Conservation (phyloP, 2,888 invertebrate species). For the Lasioglossum pauxillum region DNA sequence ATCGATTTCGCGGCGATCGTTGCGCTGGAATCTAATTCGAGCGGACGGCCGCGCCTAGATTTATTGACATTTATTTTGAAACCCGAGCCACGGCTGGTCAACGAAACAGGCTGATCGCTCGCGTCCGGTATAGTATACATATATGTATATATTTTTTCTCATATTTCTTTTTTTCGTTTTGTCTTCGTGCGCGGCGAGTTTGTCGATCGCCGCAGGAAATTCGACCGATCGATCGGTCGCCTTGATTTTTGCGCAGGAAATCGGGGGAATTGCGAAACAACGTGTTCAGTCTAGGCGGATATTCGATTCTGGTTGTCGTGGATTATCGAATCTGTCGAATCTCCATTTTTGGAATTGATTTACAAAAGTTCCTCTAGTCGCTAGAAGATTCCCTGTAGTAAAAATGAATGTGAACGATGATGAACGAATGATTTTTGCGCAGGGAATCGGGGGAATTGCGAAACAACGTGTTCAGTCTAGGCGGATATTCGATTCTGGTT, state of each 20-base stretch:
- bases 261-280: not conserved
- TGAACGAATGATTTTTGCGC: no score
- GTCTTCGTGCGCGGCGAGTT: not conserved
- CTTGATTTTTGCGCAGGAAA: not conserved
- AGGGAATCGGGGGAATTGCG: no score
- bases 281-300: not conserved
- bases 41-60: constrained; percentile 71
- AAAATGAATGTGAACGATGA: no score
- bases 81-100: constrained; percentile 64
- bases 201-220: not conserved
- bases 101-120: constrained; percentile 17
- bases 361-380: no score
- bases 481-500: no score
- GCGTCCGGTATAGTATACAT: not conserved
- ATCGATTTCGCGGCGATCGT: constrained; percentile 74
- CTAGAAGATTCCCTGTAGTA: no score
- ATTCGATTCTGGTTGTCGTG: no score
- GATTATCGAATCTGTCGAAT: not conserved
- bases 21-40: constrained; percentile 71
- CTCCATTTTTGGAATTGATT: no score
- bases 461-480: no score
- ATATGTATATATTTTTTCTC: not conserved
- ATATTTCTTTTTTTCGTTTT: not conserved
- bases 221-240: not conserved
- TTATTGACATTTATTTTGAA: constrained; percentile 78